Percentiles rank a stretch among this genome's conserved stretches.
These are phyloP conservation scores for Hanleya hanleyi DNA, from an alignment of 2,888 invertebrate species.

Conservation along the genomic window DNA sequence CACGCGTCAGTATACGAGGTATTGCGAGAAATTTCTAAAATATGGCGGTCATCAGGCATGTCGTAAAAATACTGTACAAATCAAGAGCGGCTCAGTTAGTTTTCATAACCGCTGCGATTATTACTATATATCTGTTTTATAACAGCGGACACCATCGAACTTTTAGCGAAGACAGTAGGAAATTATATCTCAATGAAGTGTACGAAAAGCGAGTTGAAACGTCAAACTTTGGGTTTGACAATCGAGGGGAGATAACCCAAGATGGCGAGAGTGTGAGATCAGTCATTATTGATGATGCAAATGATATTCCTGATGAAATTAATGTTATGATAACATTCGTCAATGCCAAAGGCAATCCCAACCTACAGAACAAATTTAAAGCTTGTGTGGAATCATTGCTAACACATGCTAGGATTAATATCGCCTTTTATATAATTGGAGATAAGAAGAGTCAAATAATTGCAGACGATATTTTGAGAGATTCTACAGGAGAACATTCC, in stretches of 20 bases:
- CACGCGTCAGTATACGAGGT: too few relatives aligned
- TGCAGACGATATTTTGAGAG: too few relatives aligned
- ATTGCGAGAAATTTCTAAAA: too few relatives aligned
- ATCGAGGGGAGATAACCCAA: neutral
- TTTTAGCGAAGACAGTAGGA: neutral
- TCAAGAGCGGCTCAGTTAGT: neutral
- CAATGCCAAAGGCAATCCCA: conserved; percentile 45
- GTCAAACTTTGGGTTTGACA: too few relatives aligned
- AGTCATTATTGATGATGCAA: too few relatives aligned
- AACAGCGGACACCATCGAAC: neutral
- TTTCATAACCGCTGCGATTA: neutral
- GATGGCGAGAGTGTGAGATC: too few relatives aligned
- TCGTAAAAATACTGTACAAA: too few relatives aligned
- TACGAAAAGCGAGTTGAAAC: too few relatives aligned
- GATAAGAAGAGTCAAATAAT: neutral
- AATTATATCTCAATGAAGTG: too few relatives aligned
- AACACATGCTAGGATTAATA: conserved; percentile 32
- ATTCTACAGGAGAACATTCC: too few relatives aligned
- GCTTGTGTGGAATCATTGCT: conserved; percentile 48
- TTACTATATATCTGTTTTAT: neutral
- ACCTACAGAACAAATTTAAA: conserved; percentile 48
- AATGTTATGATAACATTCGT: conserved; percentile 54
- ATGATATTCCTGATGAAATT: conserved; percentile 19
- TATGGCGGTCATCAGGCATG: too few relatives aligned
- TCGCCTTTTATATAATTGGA: conserved; percentile 13